Evolutionary conservation across 2,888 invertebrate genomes (phyloP).

Genomic region (Phlogophora meticulosa): DNA sequence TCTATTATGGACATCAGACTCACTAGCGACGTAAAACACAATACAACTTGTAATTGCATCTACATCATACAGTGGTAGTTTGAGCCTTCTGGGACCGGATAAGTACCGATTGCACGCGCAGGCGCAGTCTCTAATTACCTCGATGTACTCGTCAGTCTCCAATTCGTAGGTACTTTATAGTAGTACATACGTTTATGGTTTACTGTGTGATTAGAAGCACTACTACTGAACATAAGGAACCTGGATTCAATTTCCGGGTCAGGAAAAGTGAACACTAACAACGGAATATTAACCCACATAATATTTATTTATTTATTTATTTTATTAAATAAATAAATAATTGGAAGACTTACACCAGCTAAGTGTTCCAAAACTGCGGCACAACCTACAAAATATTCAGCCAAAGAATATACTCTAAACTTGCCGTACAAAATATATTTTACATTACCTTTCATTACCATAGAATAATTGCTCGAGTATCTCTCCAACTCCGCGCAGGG

Average conservation of each 20-base stretch:
- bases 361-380: background rate
- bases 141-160: slow-evolving; percentile 18
- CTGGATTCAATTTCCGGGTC: too few species aligned
- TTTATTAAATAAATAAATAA: too few species aligned
- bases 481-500: slow-evolving; percentile 12
- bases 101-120: slow-evolving; percentile 36
- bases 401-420: slow-evolving; percentile 20
- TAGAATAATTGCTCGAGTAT: slow-evolving; percentile 32
- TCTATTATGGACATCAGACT: slow-evolving; percentile 30
- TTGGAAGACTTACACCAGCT: background rate
- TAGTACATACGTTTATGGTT: background rate
- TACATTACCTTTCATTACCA: slow-evolving; percentile 42
- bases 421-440: slow-evolving; percentile 17
- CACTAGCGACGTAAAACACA: slow-evolving; percentile 23
- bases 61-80: slow-evolving; percentile 16
- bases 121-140: slow-evolving; percentile 34
- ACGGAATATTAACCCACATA: too few species aligned
- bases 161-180: slow-evolving; percentile 19
- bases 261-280: too few species aligned
- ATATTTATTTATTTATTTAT: too few species aligned
- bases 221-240: too few species aligned
- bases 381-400: slow-evolving; percentile 11
- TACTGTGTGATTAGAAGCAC: slow-evolving; percentile 13
- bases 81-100: slow-evolving; percentile 16
- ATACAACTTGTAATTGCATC: slow-evolving; percentile 23